Evolutionary conservation across 2,113 vertebrate species (phyloP).

Genomic region (Xenus cinereus): DNA sequence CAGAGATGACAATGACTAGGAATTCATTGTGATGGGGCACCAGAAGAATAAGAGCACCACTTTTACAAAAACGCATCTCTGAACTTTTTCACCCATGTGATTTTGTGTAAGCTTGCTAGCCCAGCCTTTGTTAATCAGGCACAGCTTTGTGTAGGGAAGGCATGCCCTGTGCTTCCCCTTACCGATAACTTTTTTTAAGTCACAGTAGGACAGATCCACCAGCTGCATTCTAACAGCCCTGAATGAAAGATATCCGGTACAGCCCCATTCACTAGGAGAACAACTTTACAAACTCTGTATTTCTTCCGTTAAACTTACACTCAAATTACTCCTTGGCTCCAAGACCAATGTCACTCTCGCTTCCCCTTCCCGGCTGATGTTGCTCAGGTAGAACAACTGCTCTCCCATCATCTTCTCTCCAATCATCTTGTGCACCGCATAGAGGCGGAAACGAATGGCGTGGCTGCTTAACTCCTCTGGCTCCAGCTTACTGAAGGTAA

Average conservation of each 20-base stretch:
- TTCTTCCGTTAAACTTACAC: slow-evolving; percentile 75
- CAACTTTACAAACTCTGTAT: not conserved
- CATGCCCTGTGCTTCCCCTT: not conserved
- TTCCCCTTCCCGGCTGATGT: slow-evolving; percentile 72
- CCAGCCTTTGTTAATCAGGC: not conserved
- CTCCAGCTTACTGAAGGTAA: slow-evolving; percentile 85
- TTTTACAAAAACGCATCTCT: slow-evolving; percentile 48
- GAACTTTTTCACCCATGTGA: not conserved
- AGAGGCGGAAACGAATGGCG: slow-evolving; percentile 89
- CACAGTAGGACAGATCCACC: not conserved
- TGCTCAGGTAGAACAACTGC: slow-evolving; percentile 81
- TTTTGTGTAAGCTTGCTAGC: not conserved
- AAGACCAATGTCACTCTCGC: slow-evolving; percentile 82
- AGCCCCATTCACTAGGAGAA: not conserved
- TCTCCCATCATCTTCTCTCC: slow-evolving; percentile 95
- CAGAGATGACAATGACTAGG: slow-evolving; percentile 55
- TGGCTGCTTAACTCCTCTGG: slow-evolving; percentile 76
- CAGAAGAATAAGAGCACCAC: not conserved
- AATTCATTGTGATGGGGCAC: slow-evolving; percentile 55
- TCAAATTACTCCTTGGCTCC: slow-evolving; percentile 90
- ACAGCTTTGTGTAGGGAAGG: not conserved
- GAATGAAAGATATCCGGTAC: not conserved
- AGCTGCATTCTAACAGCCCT: not conserved
- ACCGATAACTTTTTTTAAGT: not conserved
- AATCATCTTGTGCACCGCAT: slow-evolving; percentile 84